Evolutionary conservation across 2,113 vertebrate species (phyloP), one percentile per base, ranked within the genome.

Genomic region (Atractosteus spatula): DNA sequence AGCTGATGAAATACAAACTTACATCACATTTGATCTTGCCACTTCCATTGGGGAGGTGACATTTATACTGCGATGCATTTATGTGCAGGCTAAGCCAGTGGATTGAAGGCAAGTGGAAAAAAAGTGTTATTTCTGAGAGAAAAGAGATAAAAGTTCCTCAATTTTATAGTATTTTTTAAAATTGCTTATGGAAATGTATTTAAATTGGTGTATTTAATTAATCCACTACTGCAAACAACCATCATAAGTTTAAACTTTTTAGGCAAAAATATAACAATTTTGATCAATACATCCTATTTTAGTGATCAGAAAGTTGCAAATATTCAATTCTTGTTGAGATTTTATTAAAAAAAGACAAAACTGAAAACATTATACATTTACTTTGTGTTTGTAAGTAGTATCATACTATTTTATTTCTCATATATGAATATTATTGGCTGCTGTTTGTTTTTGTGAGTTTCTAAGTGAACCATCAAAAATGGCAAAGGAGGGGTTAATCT

Each of bases 401-500:
- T 29, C 29, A 29, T 29, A 29, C 29, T 29, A 29, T 29, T 29
- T 29, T 29, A 29, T 2, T 29, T 29, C 29, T 29, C 29, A 29
- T 29, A 29, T 29, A 29, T 29, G 29, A 29, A 10, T 51, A 10
- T 51, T 5, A 5, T 51, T 10, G 47, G 47, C 47, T 29, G 45
- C 79, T 85, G 74, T 80, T 81, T 83, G 55, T 63, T 87, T 78
- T 80, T 74, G 68, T 74, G 79, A 75, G 78, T 77, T 84, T 84
- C 82, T 79, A 81, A 88, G n/a, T 16, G n/a, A 16, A 13, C 14
- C 12, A 16, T 59, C 17, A 62, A 29, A 29, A 71, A 3, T 73
- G 77, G 77, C 66, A 72, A 76, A 55, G 71, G 71, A 86, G 55
- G 85, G 80, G 89, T 91, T 92, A 91, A 87, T 84, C 74, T 74